phyloP scores from a whole-genome alignment of 2,888 invertebrate genomes.

The Adelphocoris suturalis region DNA sequence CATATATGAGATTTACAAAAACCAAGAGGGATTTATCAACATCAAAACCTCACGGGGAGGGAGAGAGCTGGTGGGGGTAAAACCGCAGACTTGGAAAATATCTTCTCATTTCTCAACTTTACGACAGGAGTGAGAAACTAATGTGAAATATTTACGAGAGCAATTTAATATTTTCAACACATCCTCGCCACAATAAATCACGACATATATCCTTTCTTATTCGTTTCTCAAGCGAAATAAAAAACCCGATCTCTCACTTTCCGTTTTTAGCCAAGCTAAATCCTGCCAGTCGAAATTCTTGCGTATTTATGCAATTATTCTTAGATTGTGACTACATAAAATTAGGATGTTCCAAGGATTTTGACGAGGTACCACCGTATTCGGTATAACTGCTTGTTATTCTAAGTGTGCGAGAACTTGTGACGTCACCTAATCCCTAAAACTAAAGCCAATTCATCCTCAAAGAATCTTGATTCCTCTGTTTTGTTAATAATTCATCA shows the following conservation, averaged over 20 bases:
- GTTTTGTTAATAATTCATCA: no score
- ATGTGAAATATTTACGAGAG: conserved; percentile 56
- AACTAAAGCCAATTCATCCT: no score
- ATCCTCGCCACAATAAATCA: conserved; percentile 50
- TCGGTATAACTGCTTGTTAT: no score
- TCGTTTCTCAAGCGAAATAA: neutral
- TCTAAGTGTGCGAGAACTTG: no score
- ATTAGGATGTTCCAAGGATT: no score
- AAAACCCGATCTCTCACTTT: neutral
- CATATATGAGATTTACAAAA: conserved; percentile 59
- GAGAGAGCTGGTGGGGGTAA: neutral
- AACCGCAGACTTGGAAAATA: conserved; percentile 60
- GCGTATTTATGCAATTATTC: no score
- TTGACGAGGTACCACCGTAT: no score
- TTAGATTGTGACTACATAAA: no score
- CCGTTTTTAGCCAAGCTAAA: neutral
- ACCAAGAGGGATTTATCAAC: conserved; percentile 63
- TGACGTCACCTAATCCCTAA: no score
- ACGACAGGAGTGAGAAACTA: conserved; percentile 23
- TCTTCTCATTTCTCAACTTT: conserved; percentile 58
- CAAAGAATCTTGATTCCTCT: no score
- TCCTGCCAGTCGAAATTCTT: no score
- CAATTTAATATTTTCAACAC: conserved; percentile 64
- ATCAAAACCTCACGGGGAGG: conserved; percentile 60
- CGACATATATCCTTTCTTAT: conserved; percentile 6